Evolutionary conservation across 1,140 invertebrate genomes (phyloP), one percentile per base, ranked within the genome.

Genomic region (Drosophila auraria): DNA sequence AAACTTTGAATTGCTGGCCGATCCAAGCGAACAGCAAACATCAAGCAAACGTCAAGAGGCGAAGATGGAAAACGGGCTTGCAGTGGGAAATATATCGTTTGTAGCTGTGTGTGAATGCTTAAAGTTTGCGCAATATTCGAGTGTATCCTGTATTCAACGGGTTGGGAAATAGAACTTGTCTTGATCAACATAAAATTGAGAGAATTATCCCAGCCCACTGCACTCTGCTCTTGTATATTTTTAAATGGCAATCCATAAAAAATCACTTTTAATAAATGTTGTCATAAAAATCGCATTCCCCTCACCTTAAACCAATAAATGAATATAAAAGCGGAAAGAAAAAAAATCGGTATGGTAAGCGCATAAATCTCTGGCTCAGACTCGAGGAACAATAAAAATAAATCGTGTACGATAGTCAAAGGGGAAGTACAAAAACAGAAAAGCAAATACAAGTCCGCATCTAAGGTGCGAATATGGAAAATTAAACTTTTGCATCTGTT

Each of bases 241-340:
- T 69, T 27, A 40, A 61, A 70, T 36, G 23, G 9, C 20, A 50
- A 62, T 61, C 58, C 75, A 78, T 78, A 77, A 77, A 77, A 77
- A 77, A 77, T 77, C 73, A 68, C 73, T 77, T 77, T 77, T 77
- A 77, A 77, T 77, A 59, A 68, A 77, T 77, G 44, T 68, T 65
- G 62, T 73, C 73, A 77, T 77, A 77, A 77, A 78, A 79, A 25
- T 71, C 30, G 11, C 66, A 72, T 68, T 53, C 20, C 20, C 30
- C 54, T 20, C 17, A 58, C 68, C 51, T 50, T 42, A 5, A 12
- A 30, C 8, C 47, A 14, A 72, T 56, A 42, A n/a, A 56, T 54
- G 23, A 38, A 68, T 33, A 49, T 27, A 64, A 64, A 68, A 63
- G n/a, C 8, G 17, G 8, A 1, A 30, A 27, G n/a, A 40, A 20